Evolutionary conservation across 2,113 vertebrate genomes (phyloP).

Genomic region (Petaurus breviceps): DNA sequence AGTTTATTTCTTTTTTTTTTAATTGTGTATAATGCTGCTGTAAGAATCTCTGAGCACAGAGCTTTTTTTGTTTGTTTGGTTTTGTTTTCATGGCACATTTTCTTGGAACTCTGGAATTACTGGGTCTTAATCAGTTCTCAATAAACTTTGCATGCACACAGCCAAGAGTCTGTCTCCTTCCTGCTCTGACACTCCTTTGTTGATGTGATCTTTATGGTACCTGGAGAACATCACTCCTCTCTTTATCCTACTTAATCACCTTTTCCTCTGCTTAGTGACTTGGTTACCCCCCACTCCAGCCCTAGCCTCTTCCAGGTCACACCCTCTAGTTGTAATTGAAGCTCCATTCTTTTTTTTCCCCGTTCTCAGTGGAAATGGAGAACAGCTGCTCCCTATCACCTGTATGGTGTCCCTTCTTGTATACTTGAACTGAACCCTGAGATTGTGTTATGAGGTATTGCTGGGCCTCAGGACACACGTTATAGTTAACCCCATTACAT

Average conservation of each 20-base stretch:
- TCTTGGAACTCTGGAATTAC: neutral
- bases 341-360: slow-evolving; percentile 12
- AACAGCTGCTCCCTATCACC: slow-evolving; percentile 72
- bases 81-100: neutral
- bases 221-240: neutral
- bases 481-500: slow-evolving; percentile 35
- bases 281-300: neutral
- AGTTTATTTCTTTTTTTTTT: neutral
- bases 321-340: slow-evolving; percentile 55
- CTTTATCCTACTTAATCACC: neutral
- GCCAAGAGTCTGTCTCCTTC: neutral
- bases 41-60: neutral
- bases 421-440: slow-evolving; percentile 63
- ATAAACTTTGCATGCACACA: neutral
- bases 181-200: neutral
- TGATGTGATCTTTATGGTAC: neutral
- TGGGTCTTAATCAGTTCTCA: neutral
- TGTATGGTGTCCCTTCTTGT: slow-evolving; percentile 51
- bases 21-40: neutral
- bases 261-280: neutral
- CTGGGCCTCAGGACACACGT: slow-evolving; percentile 43
- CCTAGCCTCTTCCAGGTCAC: slow-evolving; percentile 56
- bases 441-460: slow-evolving; percentile 23
- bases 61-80: neutral
- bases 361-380: slow-evolving; percentile 45